phyloP scores from a whole-genome alignment of 1,140 invertebrate species.

The Hyles euphorbiae region DNA sequence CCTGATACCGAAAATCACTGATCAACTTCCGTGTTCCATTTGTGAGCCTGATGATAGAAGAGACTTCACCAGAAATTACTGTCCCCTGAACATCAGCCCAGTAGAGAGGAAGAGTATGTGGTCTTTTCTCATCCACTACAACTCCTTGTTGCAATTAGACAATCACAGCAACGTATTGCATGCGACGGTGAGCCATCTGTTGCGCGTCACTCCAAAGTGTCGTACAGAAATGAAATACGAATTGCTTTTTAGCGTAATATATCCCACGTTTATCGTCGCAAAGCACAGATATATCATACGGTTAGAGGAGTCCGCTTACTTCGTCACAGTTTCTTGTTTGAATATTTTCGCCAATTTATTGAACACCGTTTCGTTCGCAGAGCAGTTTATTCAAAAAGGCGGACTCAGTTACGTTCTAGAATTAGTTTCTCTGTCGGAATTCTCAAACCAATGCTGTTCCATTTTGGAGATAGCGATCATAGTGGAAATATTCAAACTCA shows the following conservation, averaged over 20 bases:
- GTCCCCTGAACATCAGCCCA: constrained; percentile 43
- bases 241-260: constrained; percentile 77
- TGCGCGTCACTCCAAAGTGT: constrained; percentile 76
- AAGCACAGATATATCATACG: constrained; percentile 70
- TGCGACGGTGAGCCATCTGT: constrained; percentile 76
- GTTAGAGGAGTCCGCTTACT: constrained; percentile 71
- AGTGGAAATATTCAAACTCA: constrained; percentile 76
- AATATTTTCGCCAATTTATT: constrained; percentile 78
- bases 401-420: constrained; percentile 76
- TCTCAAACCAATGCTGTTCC: constrained; percentile 77
- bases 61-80: constrained; percentile 43
- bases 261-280: constrained; percentile 77
- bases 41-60: constrained; percentile 52
- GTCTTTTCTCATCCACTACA: constrained; percentile 78
- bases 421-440: constrained; percentile 72
- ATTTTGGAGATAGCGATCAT: constrained; percentile 79
- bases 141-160: constrained; percentile 74
- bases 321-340: constrained; percentile 78
- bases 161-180: constrained; percentile 77
- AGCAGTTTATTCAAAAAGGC: constrained; percentile 77
- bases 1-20: constrained; percentile 41
- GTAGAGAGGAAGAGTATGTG: constrained; percentile 66
- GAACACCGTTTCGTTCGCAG: constrained; percentile 74
- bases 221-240: constrained; percentile 75
- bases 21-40: constrained; percentile 57